These are phyloP conservation scores for Acanthisitta chloris DNA, from an alignment of 2,113 vertebrate species.

Conservation along the genomic window DNA sequence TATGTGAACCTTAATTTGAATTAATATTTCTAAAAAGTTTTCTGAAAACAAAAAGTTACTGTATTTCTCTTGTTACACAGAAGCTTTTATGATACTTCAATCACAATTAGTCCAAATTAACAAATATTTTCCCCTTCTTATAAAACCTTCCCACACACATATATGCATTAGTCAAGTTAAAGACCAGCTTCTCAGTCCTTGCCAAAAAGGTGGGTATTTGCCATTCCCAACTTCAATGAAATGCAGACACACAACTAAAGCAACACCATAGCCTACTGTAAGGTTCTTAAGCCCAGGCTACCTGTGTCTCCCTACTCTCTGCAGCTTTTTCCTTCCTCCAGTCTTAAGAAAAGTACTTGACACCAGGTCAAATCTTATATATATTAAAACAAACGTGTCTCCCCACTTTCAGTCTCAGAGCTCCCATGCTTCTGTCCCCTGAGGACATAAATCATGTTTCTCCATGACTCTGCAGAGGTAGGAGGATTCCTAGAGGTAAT, in stretches of 20 bases:
- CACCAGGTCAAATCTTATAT: background rate
- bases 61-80: background rate
- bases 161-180: background rate
- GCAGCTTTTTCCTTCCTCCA: background rate
- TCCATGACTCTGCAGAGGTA: background rate
- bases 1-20: background rate
- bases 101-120: background rate
- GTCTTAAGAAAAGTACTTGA: background rate
- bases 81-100: background rate
- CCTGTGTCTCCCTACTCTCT: background rate
- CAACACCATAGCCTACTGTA: background rate
- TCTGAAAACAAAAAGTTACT: background rate
- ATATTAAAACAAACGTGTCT: background rate
- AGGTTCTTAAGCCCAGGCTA: background rate
- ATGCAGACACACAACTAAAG: background rate
- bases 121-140: background rate
- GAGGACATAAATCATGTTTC: background rate
- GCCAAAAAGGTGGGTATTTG: background rate
- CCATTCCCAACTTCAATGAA: background rate
- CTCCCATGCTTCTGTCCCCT: background rate
- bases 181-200: background rate
- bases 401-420: background rate
- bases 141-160: background rate
- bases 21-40: background rate
- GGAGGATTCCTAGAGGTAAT: background rate